A percentile compares a stretch with the other conserved stretches of the same genome.
Conservation (phyloP, 2,113 vertebrate species). For the Motacilla alba region DNA sequence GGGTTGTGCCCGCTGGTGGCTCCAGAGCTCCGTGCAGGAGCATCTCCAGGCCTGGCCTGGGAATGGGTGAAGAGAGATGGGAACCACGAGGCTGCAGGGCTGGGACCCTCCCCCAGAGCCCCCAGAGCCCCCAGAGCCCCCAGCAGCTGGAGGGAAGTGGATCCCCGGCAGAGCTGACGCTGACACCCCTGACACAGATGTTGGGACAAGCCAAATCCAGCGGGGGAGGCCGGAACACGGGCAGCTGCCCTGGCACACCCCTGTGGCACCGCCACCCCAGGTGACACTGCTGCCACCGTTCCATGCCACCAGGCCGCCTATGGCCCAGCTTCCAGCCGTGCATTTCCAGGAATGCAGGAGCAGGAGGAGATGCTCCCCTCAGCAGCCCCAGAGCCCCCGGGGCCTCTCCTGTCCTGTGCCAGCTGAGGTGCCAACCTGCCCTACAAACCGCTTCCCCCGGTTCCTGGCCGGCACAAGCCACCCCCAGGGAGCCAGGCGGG, state of each 20-base stretch:
- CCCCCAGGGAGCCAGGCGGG: not conserved
- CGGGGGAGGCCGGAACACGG: accelerated
- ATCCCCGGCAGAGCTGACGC: not conserved
- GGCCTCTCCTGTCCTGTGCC: not conserved
- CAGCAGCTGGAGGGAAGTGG: accelerated
- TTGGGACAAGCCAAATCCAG: not conserved
- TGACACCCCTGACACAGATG: not conserved
- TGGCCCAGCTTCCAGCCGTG: accelerated
- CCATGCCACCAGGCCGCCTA: not conserved
- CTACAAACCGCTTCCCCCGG: not conserved
- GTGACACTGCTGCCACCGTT: not conserved
- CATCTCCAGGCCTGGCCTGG: not conserved
- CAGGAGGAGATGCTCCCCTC: not conserved
- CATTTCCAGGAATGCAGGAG: not conserved
- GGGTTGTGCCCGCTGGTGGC: accelerated
- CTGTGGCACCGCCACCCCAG: not conserved
- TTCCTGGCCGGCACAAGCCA: not conserved
- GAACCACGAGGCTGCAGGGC: accelerated
- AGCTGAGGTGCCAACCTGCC: not conserved
- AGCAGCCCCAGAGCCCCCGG: not conserved
- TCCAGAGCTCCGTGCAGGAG: accelerated
- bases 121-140: not conserved
- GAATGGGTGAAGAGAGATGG: not conserved
- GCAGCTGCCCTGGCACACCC: not conserved
- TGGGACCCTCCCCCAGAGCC: not conserved